These are phyloP conservation scores for Dicyrtomina minuta DNA, from an alignment of 2,888 invertebrate genomes.

Conservation along the genomic window DNA sequence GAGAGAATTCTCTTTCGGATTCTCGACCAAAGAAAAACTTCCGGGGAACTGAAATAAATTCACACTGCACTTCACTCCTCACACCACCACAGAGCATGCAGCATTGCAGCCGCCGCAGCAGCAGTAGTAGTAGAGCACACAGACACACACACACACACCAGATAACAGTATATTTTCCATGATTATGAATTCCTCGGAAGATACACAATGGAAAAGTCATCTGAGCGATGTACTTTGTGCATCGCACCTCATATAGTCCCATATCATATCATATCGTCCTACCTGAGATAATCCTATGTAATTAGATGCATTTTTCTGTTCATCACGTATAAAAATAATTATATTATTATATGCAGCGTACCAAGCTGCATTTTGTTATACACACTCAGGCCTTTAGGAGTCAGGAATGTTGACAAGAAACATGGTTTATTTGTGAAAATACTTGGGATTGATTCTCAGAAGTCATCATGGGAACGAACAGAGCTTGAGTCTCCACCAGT, in stretches of 20 bases:
- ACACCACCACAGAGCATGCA: background rate
- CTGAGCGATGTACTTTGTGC: background rate
- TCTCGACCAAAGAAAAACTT: conserved; percentile 3
- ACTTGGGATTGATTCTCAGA: background rate
- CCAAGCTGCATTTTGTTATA: no score
- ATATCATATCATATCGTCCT: no score
- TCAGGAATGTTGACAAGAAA: background rate
- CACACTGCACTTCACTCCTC: background rate
- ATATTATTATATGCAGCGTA: no score
- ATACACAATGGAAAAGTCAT: background rate
- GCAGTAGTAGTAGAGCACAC: background rate
- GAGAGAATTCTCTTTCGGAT: conserved; percentile 14
- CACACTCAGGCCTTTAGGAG: no score
- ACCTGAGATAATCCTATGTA: background rate
- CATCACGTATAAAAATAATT: background rate
- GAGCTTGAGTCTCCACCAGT: conserved; percentile 17
- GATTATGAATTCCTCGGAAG: background rate
- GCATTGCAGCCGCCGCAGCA: background rate
- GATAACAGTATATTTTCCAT: background rate
- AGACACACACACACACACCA: background rate
- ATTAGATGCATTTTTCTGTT: conserved; percentile 13
- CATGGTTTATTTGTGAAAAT: conserved; percentile 20
- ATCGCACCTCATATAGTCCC: background rate
- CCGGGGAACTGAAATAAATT: background rate
- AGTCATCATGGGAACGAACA: conserved; percentile 31